Evolutionary conservation across 1,140 invertebrate genomes (phyloP), one percentile per base, ranked within the genome.

Genomic region (Phymastichus coffea): DNA sequence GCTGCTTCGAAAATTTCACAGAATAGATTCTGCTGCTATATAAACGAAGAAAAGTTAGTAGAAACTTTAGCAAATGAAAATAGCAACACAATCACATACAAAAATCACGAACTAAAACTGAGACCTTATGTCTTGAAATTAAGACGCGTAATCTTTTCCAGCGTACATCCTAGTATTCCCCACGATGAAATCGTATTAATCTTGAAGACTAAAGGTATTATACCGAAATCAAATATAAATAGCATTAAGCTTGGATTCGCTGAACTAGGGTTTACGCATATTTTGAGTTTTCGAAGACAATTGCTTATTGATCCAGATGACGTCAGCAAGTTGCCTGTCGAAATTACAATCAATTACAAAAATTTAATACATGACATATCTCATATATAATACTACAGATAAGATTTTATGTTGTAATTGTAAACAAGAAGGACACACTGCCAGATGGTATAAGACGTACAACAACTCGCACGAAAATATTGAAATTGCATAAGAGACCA

Each of bases 301-400:
- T 10, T 37, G 3, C 15, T 7, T 14, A 38, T 52, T 12, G 2
- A 52, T 4, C 7, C 17, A 10, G 20, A 52, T 28, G 37, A 62
- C 20, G 12, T 52, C 3, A 20, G 51, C 28, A 62, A 62, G 46
- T 7, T 48, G 12, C 30, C 33, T 3, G 12, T 15, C 1, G 9
- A 22, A 15, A 41, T 40, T 22, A 14, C 17, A 8, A 41, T 60
- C 2, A 23, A 28, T 4, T 30, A 47, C 12, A 33, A 60, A 19
- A 43, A 60, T 10, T 53, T 43, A 0, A 20, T 30, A 17, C 57
- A 62, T 17, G 23, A 46, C 22, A 57, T 62, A 20, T 62, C 26
- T 17, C 3, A 43, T 2, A 43, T 28, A 3, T n/a, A n/a, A n/a
- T n/a, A n/a, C n/a, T n/a, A 48, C 59, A 17, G 52, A 61, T 6